Percentiles rank a stretch among this genome's conserved stretches.
phyloP scores from a whole-genome alignment of 2,888 invertebrate genomes.

The Lycia hirtaria region DNA sequence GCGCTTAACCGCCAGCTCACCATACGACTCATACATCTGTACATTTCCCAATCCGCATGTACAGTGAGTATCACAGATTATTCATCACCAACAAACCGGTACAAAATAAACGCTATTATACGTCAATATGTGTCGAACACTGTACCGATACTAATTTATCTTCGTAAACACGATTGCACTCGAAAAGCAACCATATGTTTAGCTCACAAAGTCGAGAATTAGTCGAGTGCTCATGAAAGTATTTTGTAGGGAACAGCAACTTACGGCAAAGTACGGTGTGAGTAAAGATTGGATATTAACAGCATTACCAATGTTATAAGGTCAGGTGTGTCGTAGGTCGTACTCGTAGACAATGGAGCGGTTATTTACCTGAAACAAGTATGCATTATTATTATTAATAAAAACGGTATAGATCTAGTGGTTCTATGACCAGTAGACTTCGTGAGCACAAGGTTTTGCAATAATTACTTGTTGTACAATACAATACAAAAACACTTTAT shows the following conservation, averaged over 20 bases:
- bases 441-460: too few species aligned
- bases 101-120: constrained; percentile 39
- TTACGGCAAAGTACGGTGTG: constrained; percentile 1
- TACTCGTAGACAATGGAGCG: constrained; percentile 15
- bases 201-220: constrained; percentile 8
- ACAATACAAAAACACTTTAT: too few species aligned
- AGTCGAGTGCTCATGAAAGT: neutral
- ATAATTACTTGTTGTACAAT: too few species aligned
- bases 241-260: too few species aligned
- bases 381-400: constrained; percentile 1
- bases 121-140: constrained; percentile 42
- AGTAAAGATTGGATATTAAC: constrained; percentile 29
- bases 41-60: neutral
- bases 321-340: constrained; percentile 8
- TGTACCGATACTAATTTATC: constrained; percentile 41
- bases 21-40: neutral
- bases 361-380: constrained; percentile 23
- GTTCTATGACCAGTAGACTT: too few species aligned
- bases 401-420: too few species aligned
- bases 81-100: constrained; percentile 41
- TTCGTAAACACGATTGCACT: constrained; percentile 26
- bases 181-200: constrained; percentile 17
- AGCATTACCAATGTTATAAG: constrained; percentile 25
- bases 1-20: too few species aligned
- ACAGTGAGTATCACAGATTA: constrained; percentile 34